Evolutionary conservation across 2,113 vertebrate genomes (phyloP), one percentile per base, ranked within the genome.

Genomic region (Accipiter virgatus): DNA sequence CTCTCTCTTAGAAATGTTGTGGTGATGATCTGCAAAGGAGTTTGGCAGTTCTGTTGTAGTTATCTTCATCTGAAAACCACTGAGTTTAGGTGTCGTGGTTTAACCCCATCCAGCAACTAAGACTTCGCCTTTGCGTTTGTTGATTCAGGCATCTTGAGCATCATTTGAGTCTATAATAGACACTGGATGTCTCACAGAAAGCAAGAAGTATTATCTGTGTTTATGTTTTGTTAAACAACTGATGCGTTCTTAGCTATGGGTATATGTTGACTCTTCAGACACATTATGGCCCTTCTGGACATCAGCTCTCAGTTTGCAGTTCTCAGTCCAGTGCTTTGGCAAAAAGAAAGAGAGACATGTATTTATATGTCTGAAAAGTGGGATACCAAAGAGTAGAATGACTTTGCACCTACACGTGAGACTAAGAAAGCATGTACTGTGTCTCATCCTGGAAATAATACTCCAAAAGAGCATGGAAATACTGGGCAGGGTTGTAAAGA

Each of bases 371-470:
- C 16, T 25, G 45, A 59, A 36, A 9, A 19, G 32, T 18, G 67
- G 52, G 47, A 11, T 40, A 42, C 59, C 12, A 13, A 42, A 63
- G 65, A 40, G 25, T 12, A 62, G 53, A 21, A 22, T 8, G 40
- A 18, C 47, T 70, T 32, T 17, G n/a, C 55, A 31, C 27, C 45
- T 23, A 19, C 27, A 34, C 0, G 0, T 23, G 29, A 45, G 31
- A 36, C 65, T 66, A 14, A 16, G 56, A 18, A 59, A 16, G 61
- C 3, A 0, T 0, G 2, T 29, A 6, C 48, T 11, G 31, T 8
- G 50, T 43, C 56, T 71, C 29, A 5, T 58, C 79, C 74, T 59
- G 19, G 59, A 12, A 67, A 3, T 32, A 13, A 40, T 53, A 8
- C 45, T 43, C 25, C 47, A 4, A 8, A n/a, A 45, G 34, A 80